Evolutionary conservation across 2,113 vertebrate species (phyloP).

Genomic region (Rallus limicola): DNA sequence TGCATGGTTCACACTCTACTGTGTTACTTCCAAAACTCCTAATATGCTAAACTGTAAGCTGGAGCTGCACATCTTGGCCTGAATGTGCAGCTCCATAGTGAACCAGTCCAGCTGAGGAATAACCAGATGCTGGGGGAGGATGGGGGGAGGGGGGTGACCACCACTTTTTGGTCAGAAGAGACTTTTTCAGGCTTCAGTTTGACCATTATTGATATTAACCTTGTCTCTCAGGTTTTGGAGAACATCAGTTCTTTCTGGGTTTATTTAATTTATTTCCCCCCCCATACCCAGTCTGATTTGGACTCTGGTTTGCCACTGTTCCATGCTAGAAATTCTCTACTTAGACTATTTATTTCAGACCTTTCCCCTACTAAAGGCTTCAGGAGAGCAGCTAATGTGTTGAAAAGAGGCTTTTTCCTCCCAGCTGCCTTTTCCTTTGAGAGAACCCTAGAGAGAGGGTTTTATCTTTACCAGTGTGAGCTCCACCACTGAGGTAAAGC

Average conservation of each 20-base stretch:
- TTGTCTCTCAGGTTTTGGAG: neutral
- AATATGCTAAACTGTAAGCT: neutral
- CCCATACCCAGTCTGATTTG: neutral
- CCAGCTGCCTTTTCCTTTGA: neutral
- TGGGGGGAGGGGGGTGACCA: neutral
- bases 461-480: neutral
- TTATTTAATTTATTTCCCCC: neutral
- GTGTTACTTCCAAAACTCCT: neutral
- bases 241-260: neutral
- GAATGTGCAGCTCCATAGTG: neutral
- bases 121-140: neutral
- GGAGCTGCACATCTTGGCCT: neutral
- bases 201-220: neutral
- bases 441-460: neutral
- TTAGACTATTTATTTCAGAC: neutral
- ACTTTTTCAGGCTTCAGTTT: neutral
- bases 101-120: neutral
- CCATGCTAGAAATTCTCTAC: neutral
- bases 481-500: neutral
- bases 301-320: neutral
- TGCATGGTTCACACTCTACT: neutral
- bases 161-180: neutral
- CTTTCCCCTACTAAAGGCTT: neutral
- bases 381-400: neutral
- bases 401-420: neutral